Conservation (phyloP, 1,140 invertebrate species). For the Ceratina australensis region DNA sequence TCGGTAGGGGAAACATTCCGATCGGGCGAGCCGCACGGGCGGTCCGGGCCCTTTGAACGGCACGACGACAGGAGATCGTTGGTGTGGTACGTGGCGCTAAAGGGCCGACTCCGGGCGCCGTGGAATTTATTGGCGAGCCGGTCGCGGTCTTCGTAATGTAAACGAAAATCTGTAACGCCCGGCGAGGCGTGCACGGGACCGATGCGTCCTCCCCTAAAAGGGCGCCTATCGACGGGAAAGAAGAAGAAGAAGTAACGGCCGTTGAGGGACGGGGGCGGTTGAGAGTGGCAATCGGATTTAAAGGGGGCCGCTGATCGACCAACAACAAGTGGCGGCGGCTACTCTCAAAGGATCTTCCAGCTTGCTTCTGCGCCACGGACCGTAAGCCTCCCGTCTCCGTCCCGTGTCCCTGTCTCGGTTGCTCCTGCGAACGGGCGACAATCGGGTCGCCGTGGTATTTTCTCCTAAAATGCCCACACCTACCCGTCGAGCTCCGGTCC, state of each 20-base stretch:
- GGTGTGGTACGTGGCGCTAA: conserved; percentile 50
- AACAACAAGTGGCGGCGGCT: conserved; percentile 79
- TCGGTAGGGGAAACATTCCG: conserved; percentile 40
- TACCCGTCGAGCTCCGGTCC: conserved; percentile 54
- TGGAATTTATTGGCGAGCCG: conserved; percentile 65
- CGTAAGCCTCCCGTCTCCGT: neutral
- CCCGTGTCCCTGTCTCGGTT: neutral
- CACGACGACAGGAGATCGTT: conserved; percentile 10
- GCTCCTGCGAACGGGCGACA: conserved; percentile 35
- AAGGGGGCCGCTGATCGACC: conserved; percentile 76
- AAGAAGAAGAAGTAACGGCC: conserved; percentile 30
- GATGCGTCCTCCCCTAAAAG: conserved; percentile 71
- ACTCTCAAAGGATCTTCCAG: conserved; percentile 73
- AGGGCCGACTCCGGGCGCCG: conserved; percentile 47
- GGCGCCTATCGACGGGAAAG: conserved; percentile 69
- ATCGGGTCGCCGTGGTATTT: conserved; percentile 62
- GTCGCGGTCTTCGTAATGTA: conserved; percentile 70
- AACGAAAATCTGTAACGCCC: conserved; percentile 73
- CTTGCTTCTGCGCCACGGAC: conserved; percentile 62
- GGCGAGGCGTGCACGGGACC: conserved; percentile 70
- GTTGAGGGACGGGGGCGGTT: conserved; percentile 56
- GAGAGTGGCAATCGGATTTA: conserved; percentile 76
- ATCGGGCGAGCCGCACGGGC: conserved; percentile 15
- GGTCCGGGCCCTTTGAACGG: conserved; percentile 49
- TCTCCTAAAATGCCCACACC: conserved; percentile 68